Evolutionary conservation across 2,113 vertebrate genomes (phyloP).

Genomic region (Sapajus apella): DNA sequence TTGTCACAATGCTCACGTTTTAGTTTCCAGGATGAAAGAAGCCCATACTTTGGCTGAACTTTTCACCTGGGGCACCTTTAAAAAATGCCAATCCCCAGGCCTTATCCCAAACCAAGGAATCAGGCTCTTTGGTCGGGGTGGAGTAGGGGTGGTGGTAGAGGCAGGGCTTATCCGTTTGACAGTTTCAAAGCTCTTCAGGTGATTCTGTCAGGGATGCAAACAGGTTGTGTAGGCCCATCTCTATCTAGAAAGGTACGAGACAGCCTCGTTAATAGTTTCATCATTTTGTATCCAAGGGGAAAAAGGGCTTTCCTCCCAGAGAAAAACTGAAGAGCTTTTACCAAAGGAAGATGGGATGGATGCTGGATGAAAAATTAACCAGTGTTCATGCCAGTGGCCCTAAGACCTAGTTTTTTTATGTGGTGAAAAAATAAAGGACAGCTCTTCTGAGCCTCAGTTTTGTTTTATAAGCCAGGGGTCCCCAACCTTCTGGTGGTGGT

Average conservation of each 20-base stretch:
- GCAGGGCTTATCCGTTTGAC: background rate
- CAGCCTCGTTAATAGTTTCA: accelerated
- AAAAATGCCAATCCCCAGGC: accelerated
- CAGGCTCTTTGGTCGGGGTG: background rate
- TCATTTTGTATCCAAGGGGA: background rate
- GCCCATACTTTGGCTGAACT: background rate
- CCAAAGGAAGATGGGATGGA: background rate
- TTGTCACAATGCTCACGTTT: background rate
- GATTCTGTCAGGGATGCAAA: background rate
- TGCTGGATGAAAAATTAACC: accelerated
- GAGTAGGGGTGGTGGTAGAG: accelerated
- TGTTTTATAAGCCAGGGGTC: background rate
- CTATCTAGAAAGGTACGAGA: background rate
- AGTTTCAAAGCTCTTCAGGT: background rate
- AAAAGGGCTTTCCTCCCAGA: background rate
- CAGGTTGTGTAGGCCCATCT: background rate
- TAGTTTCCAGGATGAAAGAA: background rate
- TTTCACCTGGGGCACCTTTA: background rate
- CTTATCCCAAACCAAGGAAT: too few species aligned
- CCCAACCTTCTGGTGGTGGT: too few species aligned
- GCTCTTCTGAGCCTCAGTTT: background rate
- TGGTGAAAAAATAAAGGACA: too few species aligned
- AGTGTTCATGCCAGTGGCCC: accelerated
- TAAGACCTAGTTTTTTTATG: too few species aligned
- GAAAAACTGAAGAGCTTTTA: accelerated